Conservation (phyloP, 2,113 vertebrate species). For the Crypturellus undulatus region DNA sequence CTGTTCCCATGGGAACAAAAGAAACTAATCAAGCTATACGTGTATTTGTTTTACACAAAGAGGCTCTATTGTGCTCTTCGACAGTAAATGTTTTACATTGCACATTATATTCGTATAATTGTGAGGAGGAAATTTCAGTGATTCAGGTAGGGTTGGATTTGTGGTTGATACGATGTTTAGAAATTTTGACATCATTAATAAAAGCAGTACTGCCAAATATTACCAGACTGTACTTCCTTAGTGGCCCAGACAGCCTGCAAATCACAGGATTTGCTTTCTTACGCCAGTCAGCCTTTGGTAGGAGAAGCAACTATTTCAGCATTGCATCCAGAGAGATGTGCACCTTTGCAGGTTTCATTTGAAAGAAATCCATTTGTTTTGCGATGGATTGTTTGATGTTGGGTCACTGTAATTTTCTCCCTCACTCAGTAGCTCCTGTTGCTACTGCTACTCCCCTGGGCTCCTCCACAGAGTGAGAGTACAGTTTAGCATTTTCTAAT, state of each 20-base stretch:
- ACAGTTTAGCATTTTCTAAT: background rate
- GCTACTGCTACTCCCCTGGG: background rate
- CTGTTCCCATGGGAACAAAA: background rate
- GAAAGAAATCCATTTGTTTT: background rate
- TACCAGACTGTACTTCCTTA: background rate
- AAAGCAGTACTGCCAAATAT: background rate
- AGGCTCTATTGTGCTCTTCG: background rate
- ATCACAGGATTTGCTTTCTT: background rate
- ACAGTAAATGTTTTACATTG: background rate
- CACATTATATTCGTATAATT: background rate
- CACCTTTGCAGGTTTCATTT: background rate
- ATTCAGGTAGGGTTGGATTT: background rate
- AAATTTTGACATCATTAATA: background rate
- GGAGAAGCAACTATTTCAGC: background rate
- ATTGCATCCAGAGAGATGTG: background rate
- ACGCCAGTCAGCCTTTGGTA: background rate
- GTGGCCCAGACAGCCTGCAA: background rate
- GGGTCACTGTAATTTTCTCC: background rate
- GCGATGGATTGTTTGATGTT: background rate
- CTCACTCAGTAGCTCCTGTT: background rate
- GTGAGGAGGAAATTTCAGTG: background rate
- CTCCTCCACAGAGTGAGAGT: background rate
- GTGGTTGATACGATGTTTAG: background rate
- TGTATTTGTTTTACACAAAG: background rate
- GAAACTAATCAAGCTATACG: background rate